Evolutionary conservation across 2,797 vertebrate genomes (phyloP).

Genomic region (Antrozous pallidus): DNA sequence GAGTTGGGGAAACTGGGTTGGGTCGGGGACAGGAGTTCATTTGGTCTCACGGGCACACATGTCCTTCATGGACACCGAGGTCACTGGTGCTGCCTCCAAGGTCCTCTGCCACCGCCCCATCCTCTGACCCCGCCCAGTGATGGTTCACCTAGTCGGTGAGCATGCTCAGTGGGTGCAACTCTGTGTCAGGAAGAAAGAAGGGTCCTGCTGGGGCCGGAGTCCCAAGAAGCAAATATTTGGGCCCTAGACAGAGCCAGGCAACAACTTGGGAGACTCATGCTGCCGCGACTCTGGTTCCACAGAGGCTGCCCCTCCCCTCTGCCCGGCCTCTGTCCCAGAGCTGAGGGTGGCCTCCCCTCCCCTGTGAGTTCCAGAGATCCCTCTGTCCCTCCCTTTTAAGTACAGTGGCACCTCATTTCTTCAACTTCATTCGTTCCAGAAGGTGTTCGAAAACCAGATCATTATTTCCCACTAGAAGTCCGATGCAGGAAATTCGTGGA

Average conservation of each 20-base stretch:
- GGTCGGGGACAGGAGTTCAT: background rate
- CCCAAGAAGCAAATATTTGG: background rate
- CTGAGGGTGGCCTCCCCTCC: background rate
- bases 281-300: fast-evolving
- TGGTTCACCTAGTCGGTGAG: background rate
- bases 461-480: too few relatives aligned
- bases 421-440: too few relatives aligned
- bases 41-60: too few relatives aligned
- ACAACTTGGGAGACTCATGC: too few relatives aligned
- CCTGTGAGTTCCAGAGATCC: background rate
- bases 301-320: background rate
- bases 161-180: background rate
- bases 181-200: background rate
- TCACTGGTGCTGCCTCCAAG: too few relatives aligned
- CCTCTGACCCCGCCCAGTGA: background rate
- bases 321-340: background rate
- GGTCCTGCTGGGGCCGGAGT: background rate
- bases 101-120: too few relatives aligned
- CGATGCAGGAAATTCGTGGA: too few relatives aligned
- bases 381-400: background rate
- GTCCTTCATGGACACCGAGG: too few relatives aligned
- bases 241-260: background rate
- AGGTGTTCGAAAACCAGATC: too few relatives aligned
- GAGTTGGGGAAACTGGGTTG: background rate
- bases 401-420: too few relatives aligned